Base-by-base conservation (phyloP, 2,113 vertebrate genomes). In the Ceyx melanurus region DNA sequence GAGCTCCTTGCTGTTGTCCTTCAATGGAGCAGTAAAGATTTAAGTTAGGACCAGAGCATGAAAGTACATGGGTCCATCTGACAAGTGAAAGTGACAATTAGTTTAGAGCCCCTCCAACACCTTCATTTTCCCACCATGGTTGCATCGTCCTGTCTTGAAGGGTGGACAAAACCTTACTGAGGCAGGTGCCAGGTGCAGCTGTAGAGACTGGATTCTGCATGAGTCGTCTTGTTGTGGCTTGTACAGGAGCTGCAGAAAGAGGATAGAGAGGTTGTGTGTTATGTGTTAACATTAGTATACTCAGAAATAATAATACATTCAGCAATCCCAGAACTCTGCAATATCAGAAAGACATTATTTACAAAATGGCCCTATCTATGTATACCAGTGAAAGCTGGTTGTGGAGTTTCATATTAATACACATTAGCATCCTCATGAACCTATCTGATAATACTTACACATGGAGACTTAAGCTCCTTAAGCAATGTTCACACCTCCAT, bases 401-500 rank as follows among this genome's bases (percentile, higher is more conserved):
- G 61, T 95, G 92, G 67, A 89, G 81, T 89, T 96, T 73, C 78
- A 13, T 95, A 72, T 93, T 96, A 95, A 92, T 87, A 78, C 78
- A 90, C 23, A 73, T 95, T 95, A 97, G 72, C 78, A 94, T 94
- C 89, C 91, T 94, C 82, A 58, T 76, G 89, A 92, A 97, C 86
- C 83, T 73, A 95, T 97, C 96, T 96, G 95, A 94, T 95, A 94
- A 84, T 94, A 62, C 64, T 86, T 70, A 72, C 10, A 89, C 72
- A 76, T 40, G 48, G 61, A 86, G 86, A 77, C 93, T 96, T 97
- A 96, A 97, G 96, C 93, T 97, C 86, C 96, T 96, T 96, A 96
- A 92, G 89, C 86, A 89, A 65, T 96, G 95, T 94, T 97, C 95
- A 97, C 91, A 97, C 92, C 92, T 96, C 91, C 91, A 93, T 90